Percentiles rank a stretch among this genome's conserved stretches.
phyloP scores from a whole-genome alignment of 2,113 vertebrate genomes.

The Empidonax traillii region DNA sequence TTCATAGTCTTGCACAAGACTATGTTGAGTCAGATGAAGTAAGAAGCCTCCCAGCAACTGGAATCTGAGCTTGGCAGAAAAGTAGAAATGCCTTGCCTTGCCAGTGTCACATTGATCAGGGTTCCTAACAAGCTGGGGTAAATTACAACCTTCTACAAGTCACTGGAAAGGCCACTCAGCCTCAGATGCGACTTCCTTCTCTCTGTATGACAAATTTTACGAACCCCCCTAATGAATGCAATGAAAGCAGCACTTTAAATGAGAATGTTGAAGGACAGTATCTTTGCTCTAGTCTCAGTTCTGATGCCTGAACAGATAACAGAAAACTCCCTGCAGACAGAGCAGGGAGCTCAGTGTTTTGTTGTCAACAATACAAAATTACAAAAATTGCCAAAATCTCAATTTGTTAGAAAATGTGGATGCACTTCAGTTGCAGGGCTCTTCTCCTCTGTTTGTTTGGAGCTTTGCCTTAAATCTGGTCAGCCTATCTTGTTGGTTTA shows the following conservation, averaged over 20 bases:
- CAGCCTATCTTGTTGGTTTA: not conserved
- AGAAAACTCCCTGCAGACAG: not conserved
- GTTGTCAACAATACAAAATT: not conserved
- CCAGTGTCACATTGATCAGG: not conserved
- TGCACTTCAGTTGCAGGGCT: not conserved
- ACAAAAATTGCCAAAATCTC: not conserved
- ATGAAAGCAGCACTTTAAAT: not conserved
- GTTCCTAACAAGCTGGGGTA: not conserved
- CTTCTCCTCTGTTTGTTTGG: not conserved
- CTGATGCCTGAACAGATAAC: not conserved
- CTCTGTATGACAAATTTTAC: not conserved
- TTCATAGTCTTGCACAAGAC: not conserved
- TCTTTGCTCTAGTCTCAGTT: not conserved
- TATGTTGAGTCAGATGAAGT: not conserved
- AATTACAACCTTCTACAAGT: not conserved
- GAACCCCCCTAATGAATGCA: not conserved
- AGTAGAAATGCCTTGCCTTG: not conserved
- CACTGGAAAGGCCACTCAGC: not conserved
- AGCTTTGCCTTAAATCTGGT: not conserved
- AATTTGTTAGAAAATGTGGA: not conserved
- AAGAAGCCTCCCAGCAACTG: constrained; percentile 1
- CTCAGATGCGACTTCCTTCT: not conserved
- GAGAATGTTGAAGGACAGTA: not conserved
- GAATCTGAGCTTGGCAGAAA: constrained; percentile 15
- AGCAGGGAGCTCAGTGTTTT: not conserved